Conservation (phyloP, 2,113 vertebrate genomes). For the Trogon melanurus region DNA sequence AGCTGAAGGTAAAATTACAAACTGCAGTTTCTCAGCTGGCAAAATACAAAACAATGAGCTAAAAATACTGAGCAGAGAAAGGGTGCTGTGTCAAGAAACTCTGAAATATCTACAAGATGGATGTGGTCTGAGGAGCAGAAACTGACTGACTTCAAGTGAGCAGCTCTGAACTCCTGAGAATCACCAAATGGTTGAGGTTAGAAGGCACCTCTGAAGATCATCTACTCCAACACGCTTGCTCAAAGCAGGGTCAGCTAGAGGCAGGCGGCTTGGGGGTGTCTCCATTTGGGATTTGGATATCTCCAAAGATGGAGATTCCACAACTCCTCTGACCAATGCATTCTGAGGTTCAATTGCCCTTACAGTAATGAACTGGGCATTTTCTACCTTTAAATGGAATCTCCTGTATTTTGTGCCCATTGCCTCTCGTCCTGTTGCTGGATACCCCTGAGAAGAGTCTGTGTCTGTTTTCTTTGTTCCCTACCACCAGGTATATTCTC, state of each 20-base stretch:
- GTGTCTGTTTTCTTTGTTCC: neutral
- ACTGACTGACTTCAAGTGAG: conserved; percentile 19
- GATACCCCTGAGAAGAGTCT: neutral
- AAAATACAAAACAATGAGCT: conserved; percentile 85
- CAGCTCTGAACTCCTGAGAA: neutral
- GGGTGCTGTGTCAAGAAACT: conserved; percentile 68
- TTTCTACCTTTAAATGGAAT: neutral
- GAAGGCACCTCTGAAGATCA: neutral
- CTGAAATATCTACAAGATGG: conserved; percentile 63
- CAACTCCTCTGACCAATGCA: neutral
- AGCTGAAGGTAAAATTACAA: conserved; percentile 83
- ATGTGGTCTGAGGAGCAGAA: conserved; percentile 55
- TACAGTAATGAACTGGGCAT: rapidly evolving
- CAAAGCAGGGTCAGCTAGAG: neutral
- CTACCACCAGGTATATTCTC: neutral
- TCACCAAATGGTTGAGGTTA: neutral
- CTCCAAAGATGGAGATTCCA: neutral
- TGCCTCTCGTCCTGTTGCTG: neutral
- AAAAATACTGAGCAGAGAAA: conserved; percentile 80
- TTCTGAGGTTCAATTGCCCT: neutral
- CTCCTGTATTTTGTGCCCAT: neutral
- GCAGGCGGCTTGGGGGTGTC: neutral
- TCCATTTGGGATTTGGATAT: neutral
- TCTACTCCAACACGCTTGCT: neutral
- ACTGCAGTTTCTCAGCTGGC: conserved; percentile 79